Evolutionary conservation across 2,888 invertebrate species (phyloP).

Genomic region (Drosophila greeni): DNA sequence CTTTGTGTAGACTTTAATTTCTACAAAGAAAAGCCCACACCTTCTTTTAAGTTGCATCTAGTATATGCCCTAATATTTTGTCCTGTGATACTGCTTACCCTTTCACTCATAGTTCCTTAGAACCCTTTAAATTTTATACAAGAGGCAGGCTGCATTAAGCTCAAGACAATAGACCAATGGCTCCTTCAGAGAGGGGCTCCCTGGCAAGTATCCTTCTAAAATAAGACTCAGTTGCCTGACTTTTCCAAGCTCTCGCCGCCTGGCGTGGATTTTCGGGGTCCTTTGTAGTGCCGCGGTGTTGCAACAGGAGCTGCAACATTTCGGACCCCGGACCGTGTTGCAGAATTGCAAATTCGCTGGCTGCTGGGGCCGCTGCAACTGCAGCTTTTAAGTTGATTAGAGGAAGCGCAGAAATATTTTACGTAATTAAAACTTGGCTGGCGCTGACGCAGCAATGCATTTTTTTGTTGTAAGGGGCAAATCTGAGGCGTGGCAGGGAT

Average conservation of each 20-base stretch:
- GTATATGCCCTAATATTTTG: too few species aligned
- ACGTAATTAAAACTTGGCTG: conserved; percentile 71
- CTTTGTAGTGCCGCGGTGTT: conserved; percentile 25
- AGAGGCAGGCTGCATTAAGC: neutral
- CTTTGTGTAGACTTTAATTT: neutral
- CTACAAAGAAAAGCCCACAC: neutral
- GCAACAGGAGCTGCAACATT: conserved; percentile 47
- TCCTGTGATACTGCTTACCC: neutral
- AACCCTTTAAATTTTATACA: neutral
- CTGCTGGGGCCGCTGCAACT: conserved; percentile 17
- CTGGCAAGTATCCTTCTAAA: conserved; percentile 39
- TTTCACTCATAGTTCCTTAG: neutral
- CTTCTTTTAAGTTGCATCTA: neutral
- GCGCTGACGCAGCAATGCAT: conserved; percentile 57
- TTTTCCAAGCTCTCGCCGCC: conserved; percentile 32
- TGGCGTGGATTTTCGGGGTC: neutral
- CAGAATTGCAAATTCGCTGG: conserved; percentile 64
- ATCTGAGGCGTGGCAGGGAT: conserved; percentile 10
- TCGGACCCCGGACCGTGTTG: conserved; percentile 51
- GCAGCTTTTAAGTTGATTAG: conserved; percentile 70
- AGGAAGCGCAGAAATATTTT: conserved; percentile 67
- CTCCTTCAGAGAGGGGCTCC: too few species aligned
- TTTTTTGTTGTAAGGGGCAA: conserved; percentile 15
- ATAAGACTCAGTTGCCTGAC: conserved; percentile 48
- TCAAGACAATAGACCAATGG: conserved; percentile 6